phyloP scores from a whole-genome alignment of 2,797 vertebrate genomes.

The Xenopus petersii region DNA sequence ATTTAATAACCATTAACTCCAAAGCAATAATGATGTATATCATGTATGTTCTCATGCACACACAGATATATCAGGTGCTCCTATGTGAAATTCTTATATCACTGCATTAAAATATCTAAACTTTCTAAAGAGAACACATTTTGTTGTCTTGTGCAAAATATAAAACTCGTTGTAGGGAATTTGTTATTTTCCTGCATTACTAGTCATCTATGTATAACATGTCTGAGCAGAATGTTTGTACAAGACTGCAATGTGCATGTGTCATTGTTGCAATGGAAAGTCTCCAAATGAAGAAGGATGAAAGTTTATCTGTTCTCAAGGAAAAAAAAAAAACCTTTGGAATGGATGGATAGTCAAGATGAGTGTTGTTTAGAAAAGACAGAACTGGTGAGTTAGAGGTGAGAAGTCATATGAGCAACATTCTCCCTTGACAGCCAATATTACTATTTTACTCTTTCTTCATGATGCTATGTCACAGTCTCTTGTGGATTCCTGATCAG shows the following conservation, averaged over 20 bases:
- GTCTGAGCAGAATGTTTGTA: no score
- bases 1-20: no score
- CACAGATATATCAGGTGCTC: no score
- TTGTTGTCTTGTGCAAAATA: no score
- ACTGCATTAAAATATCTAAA: no score
- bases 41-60: no score
- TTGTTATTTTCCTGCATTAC: no score
- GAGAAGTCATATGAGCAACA: slow-evolving; percentile 13
- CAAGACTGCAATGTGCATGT: not conserved
- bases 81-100: no score
- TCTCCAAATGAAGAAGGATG: not conserved
- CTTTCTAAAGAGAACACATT: no score
- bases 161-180: no score
- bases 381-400: not conserved
- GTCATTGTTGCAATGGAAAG: slow-evolving; percentile 1
- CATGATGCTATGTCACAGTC: not conserved
- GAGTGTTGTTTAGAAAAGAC: not conserved
- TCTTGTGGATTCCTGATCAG: slow-evolving; percentile 31
- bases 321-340: not conserved
- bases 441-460: not conserved
- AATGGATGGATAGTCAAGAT: not conserved
- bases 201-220: no score
- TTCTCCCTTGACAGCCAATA: slow-evolving; percentile 7
- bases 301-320: not conserved
- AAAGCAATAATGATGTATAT: no score